Evolutionary conservation across 2,888 invertebrate species (phyloP).

Genomic region (Alloplasta piceator): DNA sequence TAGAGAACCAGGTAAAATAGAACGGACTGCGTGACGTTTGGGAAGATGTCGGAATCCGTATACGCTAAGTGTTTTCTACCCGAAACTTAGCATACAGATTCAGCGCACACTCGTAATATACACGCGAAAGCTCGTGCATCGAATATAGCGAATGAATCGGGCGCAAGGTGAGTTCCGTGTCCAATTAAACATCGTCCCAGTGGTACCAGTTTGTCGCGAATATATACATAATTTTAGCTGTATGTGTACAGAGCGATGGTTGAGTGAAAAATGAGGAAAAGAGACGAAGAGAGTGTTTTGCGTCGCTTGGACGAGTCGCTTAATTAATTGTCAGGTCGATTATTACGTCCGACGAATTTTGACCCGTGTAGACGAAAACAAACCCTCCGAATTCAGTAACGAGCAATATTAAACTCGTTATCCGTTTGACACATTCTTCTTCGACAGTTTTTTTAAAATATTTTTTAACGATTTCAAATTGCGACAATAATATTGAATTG

Average conservation of each 20-base stretch:
- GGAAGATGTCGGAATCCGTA: not conserved
- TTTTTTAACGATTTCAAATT: too few relatives aligned
- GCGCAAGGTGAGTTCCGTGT: constrained; percentile 35
- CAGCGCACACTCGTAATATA: not conserved
- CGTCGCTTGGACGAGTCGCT: constrained; percentile 25
- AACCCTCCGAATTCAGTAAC: too few relatives aligned
- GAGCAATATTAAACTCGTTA: too few relatives aligned
- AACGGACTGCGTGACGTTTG: not conserved
- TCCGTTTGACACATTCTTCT: too few relatives aligned
- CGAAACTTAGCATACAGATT: not conserved
- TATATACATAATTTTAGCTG: not conserved
- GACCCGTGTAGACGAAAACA: not conserved
- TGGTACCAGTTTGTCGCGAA: constrained; percentile 5
- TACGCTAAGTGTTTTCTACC: not conserved
- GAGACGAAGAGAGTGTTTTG: not conserved
- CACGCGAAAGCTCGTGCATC: not conserved
- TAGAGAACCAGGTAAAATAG: constrained; percentile 65
- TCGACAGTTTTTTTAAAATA: too few relatives aligned
- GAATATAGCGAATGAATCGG: constrained; percentile 31
- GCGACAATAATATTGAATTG: too few relatives aligned
- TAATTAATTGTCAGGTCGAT: constrained; percentile 53
- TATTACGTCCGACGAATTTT: constrained; percentile 26
- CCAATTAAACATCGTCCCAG: constrained; percentile 58
- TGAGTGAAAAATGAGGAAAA: not conserved
- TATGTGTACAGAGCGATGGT: too few relatives aligned